Percentiles rank a stretch among this genome's conserved stretches.
These are phyloP conservation scores for Peromyscus attwateri DNA, from an alignment of 2,797 vertebrate genomes.

Conservation along the genomic window DNA sequence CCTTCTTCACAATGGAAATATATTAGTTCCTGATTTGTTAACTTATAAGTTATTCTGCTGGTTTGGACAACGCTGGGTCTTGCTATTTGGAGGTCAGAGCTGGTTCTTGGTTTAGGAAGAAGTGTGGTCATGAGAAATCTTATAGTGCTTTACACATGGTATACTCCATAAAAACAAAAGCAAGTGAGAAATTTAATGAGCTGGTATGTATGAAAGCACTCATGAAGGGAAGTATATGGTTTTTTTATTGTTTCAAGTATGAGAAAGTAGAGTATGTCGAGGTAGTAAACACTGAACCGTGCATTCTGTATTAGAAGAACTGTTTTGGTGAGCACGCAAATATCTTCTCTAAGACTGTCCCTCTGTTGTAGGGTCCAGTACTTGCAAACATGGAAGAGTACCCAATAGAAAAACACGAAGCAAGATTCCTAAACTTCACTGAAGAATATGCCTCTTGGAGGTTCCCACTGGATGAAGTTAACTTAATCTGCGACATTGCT, in stretches of 20 bases:
- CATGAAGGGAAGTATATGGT: neutral
- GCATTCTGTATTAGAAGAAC: constrained; percentile 37
- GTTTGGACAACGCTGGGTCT: constrained; percentile 17
- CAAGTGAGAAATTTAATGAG: constrained; percentile 28
- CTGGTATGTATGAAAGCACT: neutral
- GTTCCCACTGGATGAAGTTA: constrained; percentile 95
- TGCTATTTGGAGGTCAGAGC: constrained; percentile 24
- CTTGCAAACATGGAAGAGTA: constrained; percentile 93
- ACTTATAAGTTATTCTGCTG: constrained; percentile 51
- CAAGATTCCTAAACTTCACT: constrained; percentile 94
- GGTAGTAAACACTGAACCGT: neutral
- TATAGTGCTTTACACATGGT: neutral
- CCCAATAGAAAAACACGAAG: constrained; percentile 92
- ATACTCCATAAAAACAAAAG: constrained; percentile 57
- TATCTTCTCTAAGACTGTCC: neutral
- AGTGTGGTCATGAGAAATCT: constrained; percentile 41
- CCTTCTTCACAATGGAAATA: constrained; percentile 18
- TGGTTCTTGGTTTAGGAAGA: constrained; percentile 49
- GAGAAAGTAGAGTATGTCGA: neutral
- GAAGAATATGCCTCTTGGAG: constrained; percentile 95
- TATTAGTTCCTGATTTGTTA: neutral
- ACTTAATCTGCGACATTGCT: constrained; percentile 94
- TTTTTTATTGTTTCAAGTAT: neutral
- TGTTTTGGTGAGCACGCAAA: neutral
- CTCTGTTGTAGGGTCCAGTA: constrained; percentile 92